phyloP scores from a whole-genome alignment of 2,113 vertebrate species.

The Nipponia nippon region DNA sequence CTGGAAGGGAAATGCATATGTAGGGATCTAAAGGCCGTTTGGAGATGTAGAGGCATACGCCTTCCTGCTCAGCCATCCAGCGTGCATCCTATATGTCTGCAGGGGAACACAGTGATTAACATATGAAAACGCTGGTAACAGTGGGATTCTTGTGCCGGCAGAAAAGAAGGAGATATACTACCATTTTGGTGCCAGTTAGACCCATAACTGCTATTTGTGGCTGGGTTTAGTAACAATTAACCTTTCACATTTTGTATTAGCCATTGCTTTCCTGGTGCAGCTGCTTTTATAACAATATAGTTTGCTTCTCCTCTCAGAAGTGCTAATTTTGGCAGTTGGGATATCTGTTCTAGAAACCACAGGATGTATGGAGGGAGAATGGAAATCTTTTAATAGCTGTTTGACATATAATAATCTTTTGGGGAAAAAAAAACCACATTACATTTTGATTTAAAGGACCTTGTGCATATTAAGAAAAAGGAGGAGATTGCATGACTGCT shows the following conservation, averaged over 20 bases:
- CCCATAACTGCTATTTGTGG: background rate
- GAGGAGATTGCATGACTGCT: background rate
- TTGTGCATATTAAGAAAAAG: background rate
- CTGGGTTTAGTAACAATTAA: slow-evolving; percentile 42
- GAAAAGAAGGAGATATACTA: background rate
- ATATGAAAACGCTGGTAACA: slow-evolving; percentile 61
- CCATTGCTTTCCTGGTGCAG: slow-evolving; percentile 19
- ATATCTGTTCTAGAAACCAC: background rate
- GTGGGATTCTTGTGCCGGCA: slow-evolving; percentile 50
- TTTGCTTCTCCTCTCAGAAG: background rate
- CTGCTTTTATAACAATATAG: slow-evolving; percentile 16
- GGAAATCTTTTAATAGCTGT: background rate
- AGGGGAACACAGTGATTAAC: background rate
- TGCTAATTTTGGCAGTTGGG: background rate
- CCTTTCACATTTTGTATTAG: slow-evolving; percentile 32
- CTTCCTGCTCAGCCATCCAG: background rate
- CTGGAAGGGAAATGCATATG: accelerated
- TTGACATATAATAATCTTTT: background rate
- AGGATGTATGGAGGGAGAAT: background rate
- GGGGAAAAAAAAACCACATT: background rate
- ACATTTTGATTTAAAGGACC: background rate
- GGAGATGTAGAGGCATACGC: background rate
- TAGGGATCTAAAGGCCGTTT: background rate
- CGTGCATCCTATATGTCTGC: background rate
- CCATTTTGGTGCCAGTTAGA: slow-evolving; percentile 28